Evolutionary conservation across 2,113 vertebrate genomes (phyloP).

Genomic region (Antechinus flavipes): DNA sequence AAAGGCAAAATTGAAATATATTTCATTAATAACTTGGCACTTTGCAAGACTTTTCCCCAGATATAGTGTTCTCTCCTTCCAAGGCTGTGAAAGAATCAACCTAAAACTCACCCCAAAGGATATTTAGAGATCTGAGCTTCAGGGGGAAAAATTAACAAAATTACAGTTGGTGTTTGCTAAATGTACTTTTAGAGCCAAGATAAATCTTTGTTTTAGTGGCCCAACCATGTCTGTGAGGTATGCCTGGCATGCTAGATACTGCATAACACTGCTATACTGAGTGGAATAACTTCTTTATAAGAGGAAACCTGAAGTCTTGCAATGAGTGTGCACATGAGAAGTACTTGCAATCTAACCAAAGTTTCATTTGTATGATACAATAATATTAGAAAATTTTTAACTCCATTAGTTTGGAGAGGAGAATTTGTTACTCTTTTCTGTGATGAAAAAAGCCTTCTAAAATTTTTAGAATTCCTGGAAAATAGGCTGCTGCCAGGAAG

Average conservation of each 20-base stretch:
- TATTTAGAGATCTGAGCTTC: slow-evolving; percentile 14
- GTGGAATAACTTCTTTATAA: slow-evolving; percentile 43
- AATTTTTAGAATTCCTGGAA: neutral
- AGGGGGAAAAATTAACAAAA: slow-evolving; percentile 40
- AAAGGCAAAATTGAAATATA: neutral
- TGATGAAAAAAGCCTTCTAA: neutral
- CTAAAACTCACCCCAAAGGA: neutral
- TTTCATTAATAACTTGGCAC: neutral
- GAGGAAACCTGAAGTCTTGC: neutral
- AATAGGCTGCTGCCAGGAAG: neutral
- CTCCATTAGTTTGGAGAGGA: neutral
- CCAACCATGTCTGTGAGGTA: slow-evolving; percentile 41
- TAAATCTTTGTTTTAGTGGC: slow-evolving; percentile 3
- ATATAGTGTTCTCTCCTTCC: neutral
- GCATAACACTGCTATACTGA: neutral
- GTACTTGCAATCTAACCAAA: slow-evolving; percentile 9
- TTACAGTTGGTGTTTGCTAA: slow-evolving; percentile 52
- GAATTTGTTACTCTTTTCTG: neutral
- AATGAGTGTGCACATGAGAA: neutral
- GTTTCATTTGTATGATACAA: slow-evolving; percentile 16
- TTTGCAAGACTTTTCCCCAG: neutral
- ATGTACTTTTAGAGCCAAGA: slow-evolving; percentile 44
- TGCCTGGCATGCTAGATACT: slow-evolving; percentile 44
- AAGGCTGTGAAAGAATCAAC: neutral
- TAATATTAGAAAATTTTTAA: slow-evolving; percentile 22